phyloP scores from a whole-genome alignment of 2,888 invertebrate species.

The Ornithoptera alexandrae region DNA sequence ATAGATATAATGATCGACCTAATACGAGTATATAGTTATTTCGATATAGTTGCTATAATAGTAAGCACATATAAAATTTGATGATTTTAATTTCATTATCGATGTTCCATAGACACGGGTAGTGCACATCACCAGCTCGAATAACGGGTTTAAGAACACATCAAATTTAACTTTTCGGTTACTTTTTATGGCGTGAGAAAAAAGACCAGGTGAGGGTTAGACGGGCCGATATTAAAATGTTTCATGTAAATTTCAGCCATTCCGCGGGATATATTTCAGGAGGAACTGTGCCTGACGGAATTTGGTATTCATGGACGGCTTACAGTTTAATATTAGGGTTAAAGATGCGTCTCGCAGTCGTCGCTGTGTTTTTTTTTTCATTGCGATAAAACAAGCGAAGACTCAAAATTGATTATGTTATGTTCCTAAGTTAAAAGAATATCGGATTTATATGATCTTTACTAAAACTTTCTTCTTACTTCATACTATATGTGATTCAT shows the following conservation, averaged over 20 bases:
- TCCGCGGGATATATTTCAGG: conserved; percentile 65
- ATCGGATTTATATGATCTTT: too few species aligned
- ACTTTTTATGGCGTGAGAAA: conserved; percentile 72
- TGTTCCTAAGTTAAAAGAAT: background rate
- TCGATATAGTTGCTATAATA: too few species aligned
- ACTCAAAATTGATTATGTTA: conserved; percentile 6
- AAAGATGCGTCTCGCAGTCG: conserved; percentile 30
- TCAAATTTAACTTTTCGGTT: conserved; percentile 57
- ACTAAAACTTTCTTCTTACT: too few species aligned
- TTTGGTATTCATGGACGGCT: conserved; percentile 73
- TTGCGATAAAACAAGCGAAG: conserved; percentile 5
- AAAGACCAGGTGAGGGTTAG: conserved; percentile 67
- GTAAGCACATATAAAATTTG: too few species aligned
- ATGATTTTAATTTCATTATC: background rate
- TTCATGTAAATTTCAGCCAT: conserved; percentile 74
- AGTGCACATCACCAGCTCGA: conserved; percentile 9
- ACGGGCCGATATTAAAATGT: conserved; percentile 74
- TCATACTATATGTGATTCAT: too few species aligned
- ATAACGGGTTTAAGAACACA: conserved; percentile 53
- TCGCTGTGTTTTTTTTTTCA: conserved; percentile 4
- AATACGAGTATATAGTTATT: too few species aligned
- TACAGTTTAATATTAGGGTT: conserved; percentile 67
- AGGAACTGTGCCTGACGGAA: conserved; percentile 62
- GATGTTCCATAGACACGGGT: background rate
- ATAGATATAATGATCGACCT: too few species aligned